phyloP scores from a whole-genome alignment of 2,797 vertebrate species.

The Etheostoma perlongum region DNA sequence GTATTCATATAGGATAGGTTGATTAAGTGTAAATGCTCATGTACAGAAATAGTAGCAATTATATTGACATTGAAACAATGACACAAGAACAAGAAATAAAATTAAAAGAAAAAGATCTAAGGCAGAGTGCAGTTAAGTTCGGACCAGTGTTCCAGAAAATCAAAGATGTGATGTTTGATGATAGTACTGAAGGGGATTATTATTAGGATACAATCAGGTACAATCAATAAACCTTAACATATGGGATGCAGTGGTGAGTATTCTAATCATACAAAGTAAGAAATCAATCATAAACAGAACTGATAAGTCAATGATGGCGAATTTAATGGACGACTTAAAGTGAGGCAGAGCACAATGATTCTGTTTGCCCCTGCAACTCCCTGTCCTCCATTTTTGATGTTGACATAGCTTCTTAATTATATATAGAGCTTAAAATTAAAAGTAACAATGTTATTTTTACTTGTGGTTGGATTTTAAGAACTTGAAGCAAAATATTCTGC shows the following conservation, averaged over 20 bases:
- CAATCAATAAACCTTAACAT: not conserved
- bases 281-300: conserved; percentile 15
- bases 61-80: not conserved
- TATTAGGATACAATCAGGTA: not conserved
- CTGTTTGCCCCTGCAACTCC: not conserved
- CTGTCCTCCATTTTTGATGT: not conserved
- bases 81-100: not conserved
- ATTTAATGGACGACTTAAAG: not conserved
- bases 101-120: too few species aligned
- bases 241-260: not conserved
- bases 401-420: too few species aligned
- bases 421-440: too few species aligned
- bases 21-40: not conserved
- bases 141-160: not conserved
- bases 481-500: not conserved
- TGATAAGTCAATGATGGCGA: conserved; percentile 3
- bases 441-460: not conserved
- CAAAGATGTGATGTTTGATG: not conserved
- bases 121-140: not conserved
- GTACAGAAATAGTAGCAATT: not conserved
- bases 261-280: not conserved
- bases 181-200: not conserved
- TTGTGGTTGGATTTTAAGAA: not conserved
- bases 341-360: not conserved
- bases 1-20: not conserved